A percentile compares a stretch with the other conserved stretches of the same genome.
phyloP scores from a whole-genome alignment of 2,113 vertebrate species.

The Perccottus glenii region DNA sequence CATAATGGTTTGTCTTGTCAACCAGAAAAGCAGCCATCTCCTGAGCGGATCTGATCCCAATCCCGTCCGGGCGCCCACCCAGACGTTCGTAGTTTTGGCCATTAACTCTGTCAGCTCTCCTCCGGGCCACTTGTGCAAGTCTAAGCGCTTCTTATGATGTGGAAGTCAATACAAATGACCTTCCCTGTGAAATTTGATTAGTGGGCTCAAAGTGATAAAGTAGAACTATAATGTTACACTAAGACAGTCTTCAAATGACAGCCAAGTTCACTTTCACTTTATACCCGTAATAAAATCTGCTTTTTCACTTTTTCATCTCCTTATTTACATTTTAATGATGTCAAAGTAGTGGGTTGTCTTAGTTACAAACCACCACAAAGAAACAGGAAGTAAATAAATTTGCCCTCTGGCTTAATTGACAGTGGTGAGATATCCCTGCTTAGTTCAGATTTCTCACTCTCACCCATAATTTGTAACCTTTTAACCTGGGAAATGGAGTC shows the following conservation, averaged over 20 bases:
- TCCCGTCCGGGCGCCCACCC: constrained; percentile 44
- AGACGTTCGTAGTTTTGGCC: constrained; percentile 46
- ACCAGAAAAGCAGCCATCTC: constrained; percentile 36
- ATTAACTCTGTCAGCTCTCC: constrained; percentile 46
- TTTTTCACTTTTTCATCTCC: constrained; percentile 23
- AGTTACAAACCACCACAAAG: constrained; percentile 15
- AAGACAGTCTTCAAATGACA: constrained; percentile 15
- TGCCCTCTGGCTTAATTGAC: constrained; percentile 55
- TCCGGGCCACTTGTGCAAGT: constrained; percentile 21
- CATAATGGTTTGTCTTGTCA: constrained; percentile 43
- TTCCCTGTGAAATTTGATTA: constrained; percentile 76
- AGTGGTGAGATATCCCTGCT: constrained; percentile 18
- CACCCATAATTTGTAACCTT: constrained; percentile 58
- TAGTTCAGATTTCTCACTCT: constrained; percentile 50
- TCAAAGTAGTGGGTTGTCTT: constrained; percentile 24
- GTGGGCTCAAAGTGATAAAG: constrained; percentile 64
- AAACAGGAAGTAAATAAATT: constrained; percentile 26
- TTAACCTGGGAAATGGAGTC: constrained; percentile 60
- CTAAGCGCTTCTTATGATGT: constrained; percentile 53
- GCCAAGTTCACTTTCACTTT: constrained; percentile 15
- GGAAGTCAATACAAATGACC: constrained; percentile 69
- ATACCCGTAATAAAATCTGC: constrained; percentile 4
- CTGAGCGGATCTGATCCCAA: constrained; percentile 61
- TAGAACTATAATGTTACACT: constrained; percentile 47
- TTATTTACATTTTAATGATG: constrained; percentile 38